These are phyloP conservation scores for Artibeus lituratus DNA, from an alignment of 2,797 vertebrate genomes.

Conservation along the genomic window DNA sequence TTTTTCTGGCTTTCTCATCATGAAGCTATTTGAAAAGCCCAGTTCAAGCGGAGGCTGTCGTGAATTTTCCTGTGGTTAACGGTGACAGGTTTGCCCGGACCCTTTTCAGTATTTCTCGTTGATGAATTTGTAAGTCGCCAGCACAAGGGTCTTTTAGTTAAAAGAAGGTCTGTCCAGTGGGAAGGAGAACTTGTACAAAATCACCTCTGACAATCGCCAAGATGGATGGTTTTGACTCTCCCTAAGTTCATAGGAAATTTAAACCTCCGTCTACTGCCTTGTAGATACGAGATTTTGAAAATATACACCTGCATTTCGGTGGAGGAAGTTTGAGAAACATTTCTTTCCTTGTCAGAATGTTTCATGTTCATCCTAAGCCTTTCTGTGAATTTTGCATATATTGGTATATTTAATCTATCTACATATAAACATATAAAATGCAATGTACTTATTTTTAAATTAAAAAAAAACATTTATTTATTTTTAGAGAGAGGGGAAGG, in stretches of 20 bases:
- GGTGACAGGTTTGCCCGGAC: neutral
- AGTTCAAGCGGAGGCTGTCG: neutral
- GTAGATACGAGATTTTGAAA: neutral
- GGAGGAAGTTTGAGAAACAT: neutral
- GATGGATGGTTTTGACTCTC: neutral
- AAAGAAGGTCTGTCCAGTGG: neutral
- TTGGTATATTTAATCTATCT: neutral
- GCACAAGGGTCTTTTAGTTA: neutral
- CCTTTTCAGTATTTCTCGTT: neutral
- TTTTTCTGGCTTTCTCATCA: neutral
- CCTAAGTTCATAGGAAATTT: neutral
- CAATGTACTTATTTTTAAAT: neutral
- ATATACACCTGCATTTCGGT: neutral
- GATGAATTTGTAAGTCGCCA: neutral
- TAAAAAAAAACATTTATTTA: too few relatives aligned
- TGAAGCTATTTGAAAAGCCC: neutral
- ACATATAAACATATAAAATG: neutral
- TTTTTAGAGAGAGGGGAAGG: too few relatives aligned
- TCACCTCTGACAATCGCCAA: neutral
- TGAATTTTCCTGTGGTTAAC: conserved; percentile 28
- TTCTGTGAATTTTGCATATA: neutral
- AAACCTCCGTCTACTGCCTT: neutral
- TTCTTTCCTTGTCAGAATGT: neutral
- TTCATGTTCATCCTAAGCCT: neutral
- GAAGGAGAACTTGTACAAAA: neutral